A percentile compares a stretch with the other conserved stretches of the same genome.
These are phyloP conservation scores for Caenorhabditis inopinata DNA, from an alignment of 1,140 invertebrate genomes.

Conservation along the genomic window DNA sequence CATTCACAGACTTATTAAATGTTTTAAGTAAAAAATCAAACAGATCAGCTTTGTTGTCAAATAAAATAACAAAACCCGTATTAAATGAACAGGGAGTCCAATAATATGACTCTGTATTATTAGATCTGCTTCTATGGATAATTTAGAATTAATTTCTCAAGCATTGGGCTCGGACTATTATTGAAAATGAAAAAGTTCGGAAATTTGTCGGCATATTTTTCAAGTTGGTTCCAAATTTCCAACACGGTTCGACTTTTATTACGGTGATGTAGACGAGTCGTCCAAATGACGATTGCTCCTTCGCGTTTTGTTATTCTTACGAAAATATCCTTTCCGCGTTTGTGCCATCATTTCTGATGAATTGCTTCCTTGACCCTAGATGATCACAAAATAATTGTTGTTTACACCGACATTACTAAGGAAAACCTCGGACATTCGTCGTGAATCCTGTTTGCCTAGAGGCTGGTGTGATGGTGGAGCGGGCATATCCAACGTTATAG, in stretches of 20 bases:
- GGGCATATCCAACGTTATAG: no score
- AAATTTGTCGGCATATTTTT: not conserved
- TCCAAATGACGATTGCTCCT: slow-evolving; percentile 17
- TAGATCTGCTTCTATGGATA: no score
- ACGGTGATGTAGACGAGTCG: not conserved
- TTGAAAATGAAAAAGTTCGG: not conserved
- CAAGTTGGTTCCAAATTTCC: not conserved
- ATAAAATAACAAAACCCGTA: not conserved
- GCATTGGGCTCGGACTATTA: not conserved
- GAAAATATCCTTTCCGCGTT: slow-evolving; percentile 14
- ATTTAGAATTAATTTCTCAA: no score
- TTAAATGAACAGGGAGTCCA: not conserved
- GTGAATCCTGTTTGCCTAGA: slow-evolving; percentile 23
- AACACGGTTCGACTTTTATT: not conserved
- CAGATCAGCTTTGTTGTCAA: not conserved
- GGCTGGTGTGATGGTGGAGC: not conserved
- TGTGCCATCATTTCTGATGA: slow-evolving; percentile 19
- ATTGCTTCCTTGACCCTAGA: slow-evolving; percentile 27
- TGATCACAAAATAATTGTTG: slow-evolving; percentile 27
- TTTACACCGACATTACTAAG: slow-evolving; percentile 1
- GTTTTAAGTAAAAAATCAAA: no score
- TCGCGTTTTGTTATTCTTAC: slow-evolving; percentile 13
- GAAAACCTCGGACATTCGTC: slow-evolving; percentile 30
- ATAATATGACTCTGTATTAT: not conserved
- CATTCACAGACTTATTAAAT: not conserved